Conservation (phyloP, 2,888 invertebrate species). For the Tetragnatha montana region DNA sequence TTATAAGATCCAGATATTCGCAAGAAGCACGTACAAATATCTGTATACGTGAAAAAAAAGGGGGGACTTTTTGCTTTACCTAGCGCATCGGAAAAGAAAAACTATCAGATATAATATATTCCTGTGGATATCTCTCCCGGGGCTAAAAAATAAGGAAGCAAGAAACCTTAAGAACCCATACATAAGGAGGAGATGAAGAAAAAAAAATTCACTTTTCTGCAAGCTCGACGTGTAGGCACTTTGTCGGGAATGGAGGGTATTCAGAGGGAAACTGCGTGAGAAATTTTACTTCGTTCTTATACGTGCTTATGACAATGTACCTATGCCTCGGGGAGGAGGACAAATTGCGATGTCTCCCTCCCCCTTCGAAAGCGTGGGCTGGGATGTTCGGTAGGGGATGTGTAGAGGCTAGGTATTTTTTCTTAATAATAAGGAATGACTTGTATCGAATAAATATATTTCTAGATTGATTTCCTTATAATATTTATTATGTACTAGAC, state of each 20-base stretch:
- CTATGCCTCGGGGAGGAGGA: background rate
- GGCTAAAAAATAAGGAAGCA: constrained; percentile 37
- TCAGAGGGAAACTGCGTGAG: constrained; percentile 44
- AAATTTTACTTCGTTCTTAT: constrained; percentile 26
- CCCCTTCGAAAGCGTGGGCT: too few relatives aligned
- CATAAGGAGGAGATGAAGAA: constrained; percentile 9
- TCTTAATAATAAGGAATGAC: too few relatives aligned
- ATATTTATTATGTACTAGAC: too few relatives aligned
- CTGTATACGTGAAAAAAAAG: constrained; percentile 30
- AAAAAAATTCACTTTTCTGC: constrained; percentile 50
- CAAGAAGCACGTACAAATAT: constrained; percentile 49
- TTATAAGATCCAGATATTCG: constrained; percentile 32
- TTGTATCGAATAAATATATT: too few relatives aligned
- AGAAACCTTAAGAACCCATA: constrained; percentile 35
- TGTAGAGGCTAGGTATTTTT: too few relatives aligned
- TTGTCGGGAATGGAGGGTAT: constrained; percentile 42
- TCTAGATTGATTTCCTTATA: too few relatives aligned
- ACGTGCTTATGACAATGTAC: constrained; percentile 46
- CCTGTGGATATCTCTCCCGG: constrained; percentile 44
- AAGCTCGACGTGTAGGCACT: constrained; percentile 40
- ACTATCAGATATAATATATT: constrained; percentile 53
- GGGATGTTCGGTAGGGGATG: too few relatives aligned
- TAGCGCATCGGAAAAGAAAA: background rate
- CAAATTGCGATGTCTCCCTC: background rate
- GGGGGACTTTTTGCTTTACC: constrained; percentile 8